Base-by-base conservation (phyloP, 2,113 vertebrate genomes). In the Rhinolophus sinicus region DNA sequence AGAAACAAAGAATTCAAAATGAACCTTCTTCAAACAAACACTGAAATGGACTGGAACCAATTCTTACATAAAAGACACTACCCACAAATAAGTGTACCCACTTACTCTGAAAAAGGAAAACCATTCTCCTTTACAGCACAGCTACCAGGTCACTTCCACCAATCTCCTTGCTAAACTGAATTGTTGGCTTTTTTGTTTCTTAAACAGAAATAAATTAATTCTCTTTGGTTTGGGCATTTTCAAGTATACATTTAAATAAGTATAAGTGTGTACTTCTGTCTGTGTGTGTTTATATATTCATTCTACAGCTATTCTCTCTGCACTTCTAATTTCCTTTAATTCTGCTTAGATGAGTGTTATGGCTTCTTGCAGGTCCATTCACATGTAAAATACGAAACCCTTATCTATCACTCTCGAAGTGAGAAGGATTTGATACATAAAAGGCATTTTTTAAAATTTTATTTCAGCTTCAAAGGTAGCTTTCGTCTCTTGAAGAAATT, bases 341-440 rank as follows among this genome's bases (percentile, higher is more conserved):
- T 97, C 62, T 50, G 24, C 14, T 78, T 80, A 62, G 16, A 35
- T 77, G 90, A 65, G 22, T n/a, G 70, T 56, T 72, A 81, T 40
- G n/a, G 18, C 9, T 80, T 93, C 86, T 52, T 77, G 12, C 9
- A 90, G 60, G 56, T 90, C 69, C 69, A 96, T 93, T 96, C 84
- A 95, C 88, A 90, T 92, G 84, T 94, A 94, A 96, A 96, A 94
- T 89, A 91, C 30, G 44, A 93, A 91, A 35, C 54, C 75, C 28
- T 16, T 78, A 88, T 65, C 16, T 60, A 84, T 73, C 47, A 22
- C 60, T 89, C 86, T 93, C 77, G 73, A 90, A 95, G 80, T 84
- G 60, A 84, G 47, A 85, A 75, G 47, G 38, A 83, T 44, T 94
- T 73, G 24, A 93, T 69, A 76, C 4, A 85, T 58, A 80, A 75